Evolutionary conservation across 2,888 invertebrate genomes (phyloP).

Genomic region (Zygothrica quintamaculata): DNA sequence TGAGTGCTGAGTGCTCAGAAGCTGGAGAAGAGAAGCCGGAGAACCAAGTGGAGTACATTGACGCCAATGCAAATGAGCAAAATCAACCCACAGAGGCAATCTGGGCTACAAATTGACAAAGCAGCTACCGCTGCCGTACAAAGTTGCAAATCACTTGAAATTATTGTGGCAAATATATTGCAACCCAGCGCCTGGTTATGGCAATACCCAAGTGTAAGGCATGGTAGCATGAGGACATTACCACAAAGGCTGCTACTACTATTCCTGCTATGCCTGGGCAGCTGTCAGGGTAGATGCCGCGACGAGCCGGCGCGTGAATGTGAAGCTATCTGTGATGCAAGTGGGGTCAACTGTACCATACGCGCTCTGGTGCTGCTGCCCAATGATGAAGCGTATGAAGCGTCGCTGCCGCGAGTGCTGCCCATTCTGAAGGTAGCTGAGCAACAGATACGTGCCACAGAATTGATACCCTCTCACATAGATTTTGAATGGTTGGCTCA

Average conservation of each 20-base stretch:
- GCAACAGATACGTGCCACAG: conserved; percentile 85
- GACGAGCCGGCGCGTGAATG: conserved; percentile 77
- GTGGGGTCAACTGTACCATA: conserved; percentile 86
- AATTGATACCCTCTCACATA: conserved; percentile 87
- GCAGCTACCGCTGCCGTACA: neutral
- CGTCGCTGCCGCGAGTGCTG: conserved; percentile 87
- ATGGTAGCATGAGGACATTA: conserved; percentile 26
- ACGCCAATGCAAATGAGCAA: conserved; percentile 43
- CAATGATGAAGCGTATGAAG: conserved; percentile 86
- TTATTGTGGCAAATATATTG: conserved; percentile 6
- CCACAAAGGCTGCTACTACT: conserved; percentile 21
- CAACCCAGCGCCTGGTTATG: conserved; percentile 2
- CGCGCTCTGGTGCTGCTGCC: conserved; percentile 89
- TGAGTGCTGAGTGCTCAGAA: neutral
- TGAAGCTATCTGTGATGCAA: conserved; percentile 76
- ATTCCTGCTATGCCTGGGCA: conserved; percentile 35
- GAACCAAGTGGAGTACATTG: conserved; percentile 1
- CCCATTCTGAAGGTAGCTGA: conserved; percentile 88
- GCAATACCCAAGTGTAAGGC: conserved; percentile 1
- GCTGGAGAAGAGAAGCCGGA: neutral
- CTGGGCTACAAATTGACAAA: conserved; percentile 17
- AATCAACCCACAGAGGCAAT: conserved; percentile 6
- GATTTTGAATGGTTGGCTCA: conserved; percentile 87
- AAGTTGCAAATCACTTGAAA: conserved; percentile 25
- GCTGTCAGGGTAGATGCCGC: conserved; percentile 65